Evolutionary conservation across 37 sponge, comb jelly and placozoan species (phyloP).

Genomic region (Petrosia ficiformis): DNA sequence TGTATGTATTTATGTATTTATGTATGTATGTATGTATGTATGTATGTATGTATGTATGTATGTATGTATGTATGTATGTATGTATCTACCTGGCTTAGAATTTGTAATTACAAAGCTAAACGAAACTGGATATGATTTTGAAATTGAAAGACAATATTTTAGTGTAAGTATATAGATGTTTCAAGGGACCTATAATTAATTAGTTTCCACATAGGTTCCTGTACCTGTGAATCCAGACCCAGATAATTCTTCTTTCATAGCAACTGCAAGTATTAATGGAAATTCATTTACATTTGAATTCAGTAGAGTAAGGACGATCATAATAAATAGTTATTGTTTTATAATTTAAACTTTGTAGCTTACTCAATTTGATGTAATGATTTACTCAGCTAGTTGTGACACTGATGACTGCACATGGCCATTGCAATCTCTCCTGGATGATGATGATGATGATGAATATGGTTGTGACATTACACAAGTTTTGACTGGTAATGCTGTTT

Average conservation of each 20-base stretch:
- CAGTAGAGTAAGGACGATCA: too few species aligned
- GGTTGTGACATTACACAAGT: not conserved
- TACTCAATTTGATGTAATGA: conserved; percentile 57
- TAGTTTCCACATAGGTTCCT: conserved; percentile 11
- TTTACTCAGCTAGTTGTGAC: conserved; percentile 51
- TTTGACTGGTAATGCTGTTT: not conserved
- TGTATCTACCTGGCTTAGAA: not conserved
- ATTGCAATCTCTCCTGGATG: conserved; percentile 20
- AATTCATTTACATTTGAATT: too few species aligned
- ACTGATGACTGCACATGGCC: not conserved
- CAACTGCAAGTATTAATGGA: too few species aligned
- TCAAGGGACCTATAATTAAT: not conserved
- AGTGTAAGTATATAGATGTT: not conserved
- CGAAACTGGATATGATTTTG: conserved; percentile 11
- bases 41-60: too few species aligned
- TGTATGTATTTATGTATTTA: too few species aligned
- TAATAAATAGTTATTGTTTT: too few species aligned
- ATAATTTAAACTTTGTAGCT: too few species aligned
- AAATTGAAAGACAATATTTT: too few species aligned
- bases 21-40: too few species aligned
- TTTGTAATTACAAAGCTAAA: conserved; percentile 11
- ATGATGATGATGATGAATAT: conserved; percentile 1
- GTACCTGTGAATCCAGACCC: conserved; percentile 10
- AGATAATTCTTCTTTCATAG: conserved; percentile 7
- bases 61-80: too few species aligned